Percentiles rank a stretch among this genome's conserved stretches.
phyloP scores from a whole-genome alignment of 2,113 vertebrate genomes.

The Corvus hawaiiensis region DNA sequence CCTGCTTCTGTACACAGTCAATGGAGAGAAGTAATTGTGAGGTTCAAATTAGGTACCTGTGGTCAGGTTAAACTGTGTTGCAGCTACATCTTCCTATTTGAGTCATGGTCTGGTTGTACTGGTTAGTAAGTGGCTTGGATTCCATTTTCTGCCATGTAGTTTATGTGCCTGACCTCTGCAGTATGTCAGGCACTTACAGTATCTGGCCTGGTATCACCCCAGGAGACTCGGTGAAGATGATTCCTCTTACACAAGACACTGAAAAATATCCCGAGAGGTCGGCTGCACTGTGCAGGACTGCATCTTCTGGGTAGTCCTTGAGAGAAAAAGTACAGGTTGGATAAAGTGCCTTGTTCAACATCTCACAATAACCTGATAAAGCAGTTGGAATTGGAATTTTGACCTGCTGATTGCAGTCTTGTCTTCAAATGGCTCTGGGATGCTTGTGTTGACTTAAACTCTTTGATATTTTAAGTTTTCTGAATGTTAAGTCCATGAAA shows the following conservation, averaged over 20 bases:
- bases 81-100: neutral
- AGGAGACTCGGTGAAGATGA: neutral
- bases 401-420: neutral
- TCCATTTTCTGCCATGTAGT: neutral
- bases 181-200: constrained; percentile 1
- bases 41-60: neutral
- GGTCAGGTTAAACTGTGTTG: neutral
- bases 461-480: neutral
- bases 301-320: neutral
- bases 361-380: neutral
- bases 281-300: neutral
- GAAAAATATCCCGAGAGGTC: neutral
- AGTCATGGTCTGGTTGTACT: constrained; percentile 50
- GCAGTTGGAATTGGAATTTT: neutral
- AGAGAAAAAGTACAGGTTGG: neutral
- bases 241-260: neutral
- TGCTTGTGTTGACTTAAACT: neutral
- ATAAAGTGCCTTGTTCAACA: neutral
- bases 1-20: neutral
- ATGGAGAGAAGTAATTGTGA: neutral
- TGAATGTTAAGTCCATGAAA: neutral
- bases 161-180: constrained; percentile 45
- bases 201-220: neutral
- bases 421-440: neutral
- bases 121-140: neutral